These are phyloP conservation scores for Carcina quercana DNA, from an alignment of 2,888 invertebrate species.

Conservation along the genomic window DNA sequence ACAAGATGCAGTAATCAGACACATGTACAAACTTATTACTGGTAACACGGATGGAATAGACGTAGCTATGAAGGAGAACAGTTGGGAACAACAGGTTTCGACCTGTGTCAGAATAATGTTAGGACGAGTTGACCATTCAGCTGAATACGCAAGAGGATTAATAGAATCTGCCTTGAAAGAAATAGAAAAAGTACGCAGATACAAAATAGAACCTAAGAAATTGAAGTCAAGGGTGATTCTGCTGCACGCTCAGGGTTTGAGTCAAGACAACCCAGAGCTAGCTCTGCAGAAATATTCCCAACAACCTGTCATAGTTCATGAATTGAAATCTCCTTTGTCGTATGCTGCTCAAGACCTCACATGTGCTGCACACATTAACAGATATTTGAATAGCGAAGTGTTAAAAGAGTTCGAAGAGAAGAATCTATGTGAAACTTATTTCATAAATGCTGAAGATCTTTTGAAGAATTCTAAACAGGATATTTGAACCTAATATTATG, in stretches of 20 bases:
- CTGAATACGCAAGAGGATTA: conserved; percentile 35
- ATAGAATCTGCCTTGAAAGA: conserved; percentile 31
- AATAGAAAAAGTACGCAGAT: conserved; percentile 19
- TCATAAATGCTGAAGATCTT: too few species aligned
- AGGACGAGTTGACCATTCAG: conserved; percentile 36
- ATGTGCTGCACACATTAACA: not conserved
- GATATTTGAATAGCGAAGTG: not conserved
- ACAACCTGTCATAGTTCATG: not conserved
- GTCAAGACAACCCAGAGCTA: not conserved
- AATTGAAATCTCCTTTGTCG: not conserved
- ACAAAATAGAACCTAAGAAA: conserved; percentile 14
- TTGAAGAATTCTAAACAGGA: too few species aligned
- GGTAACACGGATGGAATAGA: conserved; percentile 17
- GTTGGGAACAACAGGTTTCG: conserved; percentile 29
- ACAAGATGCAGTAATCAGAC: conserved; percentile 32
- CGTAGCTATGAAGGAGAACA: conserved; percentile 8
- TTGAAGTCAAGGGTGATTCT: conserved; percentile 30
- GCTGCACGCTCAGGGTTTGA: conserved; percentile 18
- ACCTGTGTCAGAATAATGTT: conserved; percentile 28
- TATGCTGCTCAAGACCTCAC: not conserved
- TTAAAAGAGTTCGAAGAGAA: not conserved
- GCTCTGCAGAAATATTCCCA: not conserved
- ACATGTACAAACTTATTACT: conserved; percentile 37
- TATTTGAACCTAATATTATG: too few species aligned
- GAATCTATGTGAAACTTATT: not conserved